Evolutionary conservation across 2,888 invertebrate genomes (phyloP).

Genomic region (Augochlorella aurata): DNA sequence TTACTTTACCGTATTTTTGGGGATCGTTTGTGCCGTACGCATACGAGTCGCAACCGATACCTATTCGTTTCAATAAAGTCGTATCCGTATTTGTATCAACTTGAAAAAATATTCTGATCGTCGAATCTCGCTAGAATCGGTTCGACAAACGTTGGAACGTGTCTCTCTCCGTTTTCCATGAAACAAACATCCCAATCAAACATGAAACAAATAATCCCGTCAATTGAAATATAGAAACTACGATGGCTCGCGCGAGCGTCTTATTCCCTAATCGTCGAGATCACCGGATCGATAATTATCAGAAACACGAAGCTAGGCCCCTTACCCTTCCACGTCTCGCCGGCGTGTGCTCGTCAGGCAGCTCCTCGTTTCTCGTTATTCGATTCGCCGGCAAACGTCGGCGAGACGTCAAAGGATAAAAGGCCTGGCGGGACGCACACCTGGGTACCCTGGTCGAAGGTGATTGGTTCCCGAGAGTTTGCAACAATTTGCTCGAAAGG

Average conservation of each 20-base stretch:
- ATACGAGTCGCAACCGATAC: neutral
- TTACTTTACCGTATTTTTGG: neutral
- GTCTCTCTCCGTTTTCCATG: neutral
- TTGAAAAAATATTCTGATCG: conserved; percentile 14
- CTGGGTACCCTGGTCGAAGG: conserved; percentile 11
- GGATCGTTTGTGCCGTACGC: neutral
- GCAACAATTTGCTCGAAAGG: conserved; percentile 48
- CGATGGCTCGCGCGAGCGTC: conserved; percentile 11
- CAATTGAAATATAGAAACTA: conserved; percentile 11
- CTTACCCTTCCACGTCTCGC: no score
- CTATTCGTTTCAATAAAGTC: neutral
- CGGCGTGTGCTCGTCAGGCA: no score
- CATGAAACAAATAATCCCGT: neutral
- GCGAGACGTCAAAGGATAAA: no score
- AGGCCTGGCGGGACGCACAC: no score
- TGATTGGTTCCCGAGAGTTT: conserved; percentile 49
- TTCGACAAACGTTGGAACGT: neutral
- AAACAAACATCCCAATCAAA: no score
- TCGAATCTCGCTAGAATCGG: neutral
- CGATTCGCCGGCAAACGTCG: no score
- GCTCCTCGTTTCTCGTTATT: no score
- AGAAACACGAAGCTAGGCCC: conserved; percentile 16
- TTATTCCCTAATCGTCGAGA: conserved; percentile 18
- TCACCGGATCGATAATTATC: conserved; percentile 7
- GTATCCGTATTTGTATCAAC: no score